These are phyloP conservation scores for Xylocampa areola DNA, from an alignment of 2,888 invertebrate species.

Conservation along the genomic window DNA sequence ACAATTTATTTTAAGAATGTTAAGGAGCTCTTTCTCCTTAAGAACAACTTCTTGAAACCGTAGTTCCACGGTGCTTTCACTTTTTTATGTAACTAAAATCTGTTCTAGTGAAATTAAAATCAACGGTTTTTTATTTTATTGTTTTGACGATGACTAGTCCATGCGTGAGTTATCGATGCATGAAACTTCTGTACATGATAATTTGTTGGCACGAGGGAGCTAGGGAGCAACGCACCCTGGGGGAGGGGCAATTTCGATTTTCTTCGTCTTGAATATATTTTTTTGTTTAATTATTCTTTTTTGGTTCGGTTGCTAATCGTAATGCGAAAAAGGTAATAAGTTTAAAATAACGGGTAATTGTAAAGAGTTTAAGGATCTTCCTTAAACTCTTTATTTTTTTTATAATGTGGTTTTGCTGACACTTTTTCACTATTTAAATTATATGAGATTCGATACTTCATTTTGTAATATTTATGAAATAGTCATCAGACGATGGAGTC, in stretches of 20 bases:
- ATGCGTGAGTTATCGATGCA: background rate
- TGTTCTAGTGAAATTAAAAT: too few species aligned
- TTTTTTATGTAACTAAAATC: too few species aligned
- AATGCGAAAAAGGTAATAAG: slow-evolving; percentile 52
- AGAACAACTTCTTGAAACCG: too few species aligned
- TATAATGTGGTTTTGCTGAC: slow-evolving; percentile 8
- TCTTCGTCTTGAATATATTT: slow-evolving; percentile 59
- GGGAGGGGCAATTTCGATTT: slow-evolving; percentile 61
- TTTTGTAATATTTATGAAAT: too few species aligned
- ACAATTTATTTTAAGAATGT: too few species aligned
- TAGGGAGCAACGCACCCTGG: slow-evolving; percentile 61
- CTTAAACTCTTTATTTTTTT: slow-evolving; percentile 13
- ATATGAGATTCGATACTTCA: too few species aligned
- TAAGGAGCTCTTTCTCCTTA: too few species aligned
- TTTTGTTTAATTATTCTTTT: slow-evolving; percentile 57
- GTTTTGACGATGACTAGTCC: too few species aligned
- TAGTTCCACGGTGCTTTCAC: too few species aligned
- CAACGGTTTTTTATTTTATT: too few species aligned
- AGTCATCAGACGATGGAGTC: too few species aligned
- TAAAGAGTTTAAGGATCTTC: slow-evolving; percentile 36
- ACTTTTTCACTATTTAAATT: background rate
- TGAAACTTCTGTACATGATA: slow-evolving; percentile 13
- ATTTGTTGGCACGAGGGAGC: slow-evolving; percentile 46
- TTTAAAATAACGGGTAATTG: slow-evolving; percentile 40
- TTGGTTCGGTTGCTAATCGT: slow-evolving; percentile 50